These are phyloP conservation scores for Coecobrya sp. DNA, from an alignment of 2,888 invertebrate genomes.

Conservation along the genomic window DNA sequence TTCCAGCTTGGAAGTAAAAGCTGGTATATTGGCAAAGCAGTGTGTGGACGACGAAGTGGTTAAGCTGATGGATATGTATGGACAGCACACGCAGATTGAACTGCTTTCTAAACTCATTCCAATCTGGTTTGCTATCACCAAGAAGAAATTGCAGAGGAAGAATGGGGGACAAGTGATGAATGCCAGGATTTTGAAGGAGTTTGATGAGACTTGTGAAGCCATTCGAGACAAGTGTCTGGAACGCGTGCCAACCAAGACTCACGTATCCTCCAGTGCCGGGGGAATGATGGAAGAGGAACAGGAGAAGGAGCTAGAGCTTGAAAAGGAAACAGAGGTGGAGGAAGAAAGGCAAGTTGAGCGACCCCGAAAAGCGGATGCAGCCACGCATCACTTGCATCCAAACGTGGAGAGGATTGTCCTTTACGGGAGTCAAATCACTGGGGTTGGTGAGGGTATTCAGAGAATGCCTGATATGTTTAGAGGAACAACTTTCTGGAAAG, in stretches of 20 bases:
- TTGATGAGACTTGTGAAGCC: background rate
- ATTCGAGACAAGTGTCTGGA: background rate
- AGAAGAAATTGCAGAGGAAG: background rate
- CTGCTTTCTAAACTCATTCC: conserved; percentile 32
- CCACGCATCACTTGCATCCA: background rate
- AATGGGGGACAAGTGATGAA: background rate
- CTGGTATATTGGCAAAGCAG: background rate
- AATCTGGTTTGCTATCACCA: conserved; percentile 21
- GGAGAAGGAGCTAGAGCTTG: conserved; percentile 55
- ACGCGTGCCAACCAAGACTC: conserved; percentile 21
- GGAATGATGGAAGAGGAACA: conserved; percentile 69
- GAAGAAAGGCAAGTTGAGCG: conserved; percentile 38
- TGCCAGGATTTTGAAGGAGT: background rate
- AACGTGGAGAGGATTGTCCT: background rate
- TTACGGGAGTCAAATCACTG: background rate
- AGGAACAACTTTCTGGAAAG: conserved; percentile 12
- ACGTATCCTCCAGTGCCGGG: background rate
- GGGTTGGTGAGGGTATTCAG: background rate
- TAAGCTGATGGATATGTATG: conserved; percentile 64
- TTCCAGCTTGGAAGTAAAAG: background rate
- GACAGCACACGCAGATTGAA: background rate
- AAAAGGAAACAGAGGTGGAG: conserved; percentile 47
- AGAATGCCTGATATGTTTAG: conserved; percentile 16
- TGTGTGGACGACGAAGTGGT: conserved; percentile 70
- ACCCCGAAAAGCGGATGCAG: background rate